Base-by-base conservation (phyloP, 2,113 vertebrate genomes). In the Scartelaos histophorus region DNA sequence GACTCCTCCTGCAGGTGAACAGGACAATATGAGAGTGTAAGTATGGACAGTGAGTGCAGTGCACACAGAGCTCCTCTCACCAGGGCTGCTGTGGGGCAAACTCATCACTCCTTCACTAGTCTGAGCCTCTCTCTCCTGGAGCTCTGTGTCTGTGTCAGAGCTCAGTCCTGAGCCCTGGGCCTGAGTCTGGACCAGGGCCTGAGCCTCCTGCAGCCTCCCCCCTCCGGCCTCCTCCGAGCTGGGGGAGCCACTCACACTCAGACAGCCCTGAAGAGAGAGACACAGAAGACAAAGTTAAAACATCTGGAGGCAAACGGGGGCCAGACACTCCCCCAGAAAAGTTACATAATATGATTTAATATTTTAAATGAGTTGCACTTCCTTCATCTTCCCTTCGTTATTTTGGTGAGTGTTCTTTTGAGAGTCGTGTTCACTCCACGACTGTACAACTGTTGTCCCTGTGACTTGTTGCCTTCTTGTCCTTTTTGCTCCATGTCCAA, bases 191-290 rank as follows among this genome's bases (percentile, higher is more conserved):
- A 81, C 88, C 66, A 79, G 70, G 0, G 70, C 86, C 62, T 78
- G 85, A 70, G 79, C 76, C 58, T 82, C 81, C 45, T 69, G 80
- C 46, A 69, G 29, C 17, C 66, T 74, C 24, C 66, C 81, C 29
- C 76, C 82, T 43, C 60, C 79, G 1, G 82, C 84, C 79, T 92
- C 92, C 10, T 92, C 92, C 0, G 87, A 92, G 76, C 90, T 90
- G 67, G 22, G 81, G 19, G 90, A 91, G 71, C 84, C 85, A 71
- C 88, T 89, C 85, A 43, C 38, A 43, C 89, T 88, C 69, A 73
- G 82, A 25, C 83, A 76, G 65, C 81, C 82, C 85, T 93, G 11
- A 21, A 2, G 66, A 21, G 74, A 69, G 29, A 71, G 17, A 56
- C 15, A 75, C 17, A 82, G 15, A 64, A 43, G 38, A 43, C 38